A percentile compares a stretch with the other conserved stretches of the same genome.
phyloP scores from a whole-genome alignment of 1,140 invertebrate species.

The Drosophila jambulina region DNA sequence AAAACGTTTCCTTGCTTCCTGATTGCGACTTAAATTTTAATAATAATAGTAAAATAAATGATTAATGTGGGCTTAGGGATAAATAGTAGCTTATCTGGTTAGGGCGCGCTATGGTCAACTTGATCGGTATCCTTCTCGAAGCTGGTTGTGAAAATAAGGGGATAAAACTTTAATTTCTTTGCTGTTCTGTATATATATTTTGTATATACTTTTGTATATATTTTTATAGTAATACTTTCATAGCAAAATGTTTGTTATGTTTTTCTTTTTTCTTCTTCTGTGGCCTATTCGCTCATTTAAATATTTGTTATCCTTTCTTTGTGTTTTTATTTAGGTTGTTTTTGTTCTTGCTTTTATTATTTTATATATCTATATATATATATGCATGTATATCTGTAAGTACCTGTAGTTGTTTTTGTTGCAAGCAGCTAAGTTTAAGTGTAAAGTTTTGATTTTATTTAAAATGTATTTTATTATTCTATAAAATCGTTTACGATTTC shows the following conservation, averaged over 20 bases:
- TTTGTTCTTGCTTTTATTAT: constrained; percentile 40
- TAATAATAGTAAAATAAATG: constrained; percentile 34
- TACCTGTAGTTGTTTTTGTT: constrained; percentile 82
- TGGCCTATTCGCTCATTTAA: constrained; percentile 64
- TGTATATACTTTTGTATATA: constrained; percentile 55
- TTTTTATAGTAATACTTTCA: constrained; percentile 57
- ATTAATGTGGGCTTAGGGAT: constrained; percentile 29
- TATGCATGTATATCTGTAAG: constrained; percentile 76
- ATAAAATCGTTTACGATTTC: constrained; percentile 79
- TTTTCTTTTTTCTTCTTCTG: constrained; percentile 31
- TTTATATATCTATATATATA: constrained; percentile 58
- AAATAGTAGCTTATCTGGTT: constrained; percentile 49
- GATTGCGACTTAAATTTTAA: constrained; percentile 48
- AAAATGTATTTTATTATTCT: constrained; percentile 60
- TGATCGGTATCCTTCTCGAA: constrained; percentile 47
- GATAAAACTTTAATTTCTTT: constrained; percentile 53
- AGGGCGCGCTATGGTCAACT: constrained; percentile 68
- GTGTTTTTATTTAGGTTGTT: constrained; percentile 40
- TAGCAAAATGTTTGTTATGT: constrained; percentile 64
- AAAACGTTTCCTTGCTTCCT: constrained; percentile 27
- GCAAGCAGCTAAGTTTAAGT: constrained; percentile 81
- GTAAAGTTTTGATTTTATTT: constrained; percentile 73
- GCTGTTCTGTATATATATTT: constrained; percentile 48
- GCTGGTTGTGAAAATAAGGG: constrained; percentile 56
- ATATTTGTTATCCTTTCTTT: constrained; percentile 41